These are phyloP conservation scores for Apodemia zela DNA, from an alignment of 2,888 invertebrate genomes.

Conservation along the genomic window DNA sequence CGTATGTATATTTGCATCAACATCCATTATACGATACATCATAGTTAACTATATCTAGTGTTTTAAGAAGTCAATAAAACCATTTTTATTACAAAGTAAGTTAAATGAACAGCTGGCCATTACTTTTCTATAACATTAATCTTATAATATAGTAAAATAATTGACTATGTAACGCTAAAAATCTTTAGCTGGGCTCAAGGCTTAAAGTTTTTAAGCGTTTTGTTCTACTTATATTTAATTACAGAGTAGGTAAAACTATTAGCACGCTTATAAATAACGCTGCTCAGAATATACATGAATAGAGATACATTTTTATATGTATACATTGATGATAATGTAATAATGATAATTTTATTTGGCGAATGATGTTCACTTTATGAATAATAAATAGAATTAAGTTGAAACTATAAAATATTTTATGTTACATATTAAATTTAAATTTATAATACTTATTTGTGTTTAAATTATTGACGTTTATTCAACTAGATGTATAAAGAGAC, in stretches of 20 bases:
- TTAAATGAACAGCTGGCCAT: neutral
- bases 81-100: neutral
- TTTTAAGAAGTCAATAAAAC: no score
- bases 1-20: neutral
- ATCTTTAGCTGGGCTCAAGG: constrained; percentile 76
- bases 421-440: neutral
- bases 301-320: neutral
- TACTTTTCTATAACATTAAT: neutral
- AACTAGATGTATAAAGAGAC: constrained; percentile 68
- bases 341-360: neutral
- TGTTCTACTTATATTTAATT: constrained; percentile 27
- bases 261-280: neutral
- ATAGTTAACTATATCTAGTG: no score
- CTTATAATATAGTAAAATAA: constrained; percentile 34
- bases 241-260: neutral
- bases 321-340: neutral
- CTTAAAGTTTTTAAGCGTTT: constrained; percentile 70
- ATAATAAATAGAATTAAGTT: neutral
- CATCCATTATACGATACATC: neutral
- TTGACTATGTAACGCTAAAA: constrained; percentile 68
- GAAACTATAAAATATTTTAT: neutral
- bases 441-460: no score
- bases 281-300: neutral
- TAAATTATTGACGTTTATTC: no score
- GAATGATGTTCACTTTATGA: neutral